Evolutionary conservation across 2,888 invertebrate species (phyloP).

Genomic region (Litoditis marina): DNA sequence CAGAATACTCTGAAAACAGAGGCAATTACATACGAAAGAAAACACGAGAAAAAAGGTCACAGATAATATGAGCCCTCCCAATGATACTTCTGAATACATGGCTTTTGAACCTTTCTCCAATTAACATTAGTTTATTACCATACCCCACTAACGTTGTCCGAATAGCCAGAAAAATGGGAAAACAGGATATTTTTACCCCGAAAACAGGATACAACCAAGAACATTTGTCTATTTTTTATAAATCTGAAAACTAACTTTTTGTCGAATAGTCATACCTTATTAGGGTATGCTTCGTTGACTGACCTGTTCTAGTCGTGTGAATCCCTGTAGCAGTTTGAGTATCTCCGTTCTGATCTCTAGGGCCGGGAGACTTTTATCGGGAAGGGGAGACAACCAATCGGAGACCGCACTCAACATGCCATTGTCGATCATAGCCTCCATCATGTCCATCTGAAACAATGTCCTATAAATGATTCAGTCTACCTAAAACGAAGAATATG

Average conservation of each 20-base stretch:
- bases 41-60: too few species aligned
- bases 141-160: too few species aligned
- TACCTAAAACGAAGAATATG: too few species aligned
- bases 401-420: constrained; percentile 69
- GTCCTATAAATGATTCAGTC: too few species aligned
- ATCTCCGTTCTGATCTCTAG: constrained; percentile 85
- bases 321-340: constrained; percentile 66
- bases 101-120: too few species aligned
- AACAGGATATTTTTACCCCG: not conserved
- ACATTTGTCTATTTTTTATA: not conserved
- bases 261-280: too few species aligned
- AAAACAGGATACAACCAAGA: not conserved
- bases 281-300: too few species aligned
- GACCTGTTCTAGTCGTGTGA: constrained; percentile 35
- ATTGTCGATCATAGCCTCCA: constrained; percentile 91
- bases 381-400: constrained; percentile 98
- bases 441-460: constrained; percentile 71
- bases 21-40: too few species aligned
- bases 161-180: not conserved
- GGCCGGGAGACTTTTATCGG: constrained; percentile 91
- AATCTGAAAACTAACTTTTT: too few species aligned
- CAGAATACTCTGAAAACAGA: constrained; percentile 73
- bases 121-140: too few species aligned
- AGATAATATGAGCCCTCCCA: too few species aligned
- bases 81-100: too few species aligned